Evolutionary conservation across 2,797 vertebrate species (phyloP).

Genomic region (Pipistrellus kuhlii): DNA sequence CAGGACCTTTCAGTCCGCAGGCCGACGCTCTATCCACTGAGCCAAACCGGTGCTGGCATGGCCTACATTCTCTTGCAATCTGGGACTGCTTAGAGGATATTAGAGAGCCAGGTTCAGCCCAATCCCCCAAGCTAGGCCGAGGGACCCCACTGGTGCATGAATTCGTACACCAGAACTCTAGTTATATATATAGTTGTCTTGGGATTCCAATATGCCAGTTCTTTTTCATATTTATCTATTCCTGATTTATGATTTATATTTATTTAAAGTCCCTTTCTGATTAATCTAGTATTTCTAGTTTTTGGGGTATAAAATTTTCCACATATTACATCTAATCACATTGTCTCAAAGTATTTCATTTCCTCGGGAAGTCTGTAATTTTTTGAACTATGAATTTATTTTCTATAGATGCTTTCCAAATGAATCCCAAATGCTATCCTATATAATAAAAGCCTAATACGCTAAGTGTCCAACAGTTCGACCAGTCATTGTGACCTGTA

Average conservation of each 20-base stretch:
- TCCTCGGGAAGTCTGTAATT: background rate
- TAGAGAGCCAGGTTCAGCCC: too few relatives aligned
- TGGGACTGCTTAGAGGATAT: too few relatives aligned
- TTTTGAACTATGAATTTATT: conserved; percentile 27
- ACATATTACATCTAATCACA: background rate
- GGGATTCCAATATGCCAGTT: background rate
- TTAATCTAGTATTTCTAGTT: conserved; percentile 8
- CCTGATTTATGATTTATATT: background rate
- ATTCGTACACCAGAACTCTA: too few relatives aligned
- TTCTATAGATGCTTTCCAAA: background rate
- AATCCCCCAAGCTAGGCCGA: too few relatives aligned
- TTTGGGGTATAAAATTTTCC: background rate
- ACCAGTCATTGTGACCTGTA: too few relatives aligned
- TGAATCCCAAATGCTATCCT: background rate
- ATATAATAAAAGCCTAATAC: too few relatives aligned
- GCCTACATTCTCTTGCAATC: too few relatives aligned
- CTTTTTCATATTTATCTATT: background rate
- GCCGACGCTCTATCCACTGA: too few relatives aligned
- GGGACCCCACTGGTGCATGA: background rate
- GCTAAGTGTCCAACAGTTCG: too few relatives aligned
- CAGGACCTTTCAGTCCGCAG: too few relatives aligned
- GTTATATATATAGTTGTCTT: background rate
- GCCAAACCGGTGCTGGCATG: too few relatives aligned
- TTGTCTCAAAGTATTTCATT: background rate
- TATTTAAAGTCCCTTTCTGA: background rate